Conservation (phyloP, 2,888 invertebrate genomes). For the Lasioglossum lativentre region DNA sequence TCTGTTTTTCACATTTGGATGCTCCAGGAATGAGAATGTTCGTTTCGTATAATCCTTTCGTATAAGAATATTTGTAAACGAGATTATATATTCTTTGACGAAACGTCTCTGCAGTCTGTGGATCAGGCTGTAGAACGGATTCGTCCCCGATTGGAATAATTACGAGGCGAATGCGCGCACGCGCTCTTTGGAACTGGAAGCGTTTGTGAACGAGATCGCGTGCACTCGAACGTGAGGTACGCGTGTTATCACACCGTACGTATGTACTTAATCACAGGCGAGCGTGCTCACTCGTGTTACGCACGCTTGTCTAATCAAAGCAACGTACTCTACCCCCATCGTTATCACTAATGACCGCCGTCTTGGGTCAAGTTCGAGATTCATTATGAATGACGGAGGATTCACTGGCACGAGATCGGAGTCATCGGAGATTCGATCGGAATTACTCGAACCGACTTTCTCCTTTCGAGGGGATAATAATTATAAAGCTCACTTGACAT, state of each 20-base stretch:
- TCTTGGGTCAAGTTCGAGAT: conserved; percentile 54
- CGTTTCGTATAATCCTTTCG: background rate
- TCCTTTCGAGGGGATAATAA: background rate
- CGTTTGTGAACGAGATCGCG: conserved; percentile 37
- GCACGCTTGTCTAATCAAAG: conserved; percentile 60
- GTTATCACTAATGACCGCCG: conserved; percentile 48
- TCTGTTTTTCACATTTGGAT: background rate
- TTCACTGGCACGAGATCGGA: conserved; percentile 13
- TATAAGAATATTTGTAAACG: background rate
- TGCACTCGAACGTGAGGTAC: conserved; percentile 22
- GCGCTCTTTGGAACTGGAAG: background rate
- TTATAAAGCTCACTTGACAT: background rate
- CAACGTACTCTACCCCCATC: conserved; percentile 20
- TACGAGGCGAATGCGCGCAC: background rate
- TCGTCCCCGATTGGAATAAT: conserved; percentile 6
- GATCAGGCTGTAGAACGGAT: background rate
- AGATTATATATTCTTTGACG: background rate
- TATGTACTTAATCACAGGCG: conserved; percentile 39
- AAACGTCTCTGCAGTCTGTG: background rate
- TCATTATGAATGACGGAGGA: conserved; percentile 47
- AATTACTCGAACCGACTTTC: background rate
- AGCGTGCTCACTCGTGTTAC: conserved; percentile 46
- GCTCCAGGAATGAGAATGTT: background rate
- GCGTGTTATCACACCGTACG: conserved; percentile 38
- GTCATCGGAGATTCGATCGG: background rate